Base-by-base conservation (phyloP, 1,140 invertebrate species). In the Euwallacea fornicatus region DNA sequence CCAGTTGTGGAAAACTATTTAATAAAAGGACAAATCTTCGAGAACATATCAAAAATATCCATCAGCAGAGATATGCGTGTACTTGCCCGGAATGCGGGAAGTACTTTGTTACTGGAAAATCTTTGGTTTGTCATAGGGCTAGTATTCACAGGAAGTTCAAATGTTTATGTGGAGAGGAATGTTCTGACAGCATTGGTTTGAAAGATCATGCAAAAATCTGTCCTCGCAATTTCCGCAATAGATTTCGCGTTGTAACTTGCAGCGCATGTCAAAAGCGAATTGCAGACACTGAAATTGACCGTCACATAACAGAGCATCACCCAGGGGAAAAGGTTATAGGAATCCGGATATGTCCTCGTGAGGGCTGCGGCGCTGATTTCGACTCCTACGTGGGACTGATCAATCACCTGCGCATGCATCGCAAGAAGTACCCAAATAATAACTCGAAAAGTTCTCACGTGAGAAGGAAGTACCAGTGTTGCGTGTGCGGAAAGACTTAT, bases 381-480 rank as follows among this genome's bases (percentile, higher is more conserved):
- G 21, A 33, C 4, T 33, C 21, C 21, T 33, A 33, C 4, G 21
- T 33, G 21, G 21, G 21, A 4, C 4, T 33, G 21, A 33, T 67
- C n/a, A 66, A 66, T 56, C 66, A 66, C 15, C 63, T 64, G 9
- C 78, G 78, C 62, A 66, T 71, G 21, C 75, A 71, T 62, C 74
- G 74, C 1, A 76, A 78, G 46, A 71, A 15, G 16, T 46, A 75
- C 53, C 44, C 58, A 11, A 71, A 1, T 33, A 33, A 33, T 33
- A 33, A 33, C 21, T 33, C 21, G 21, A 47, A 64, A 71, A 59
- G 9, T 76, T 73, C 58, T 74, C 76, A 3, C 87, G 86, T 72
- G 78, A 82, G 6, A 10, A 77, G 77, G 53, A 73, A 71, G 8
- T 76, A 73, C 11, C 50, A 61, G n/a, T 74, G 79, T 43, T 75